Evolutionary conservation across 92 coral and sea anemone genomes (phyloP).

Genomic region (Palythoa grandiflora): DNA sequence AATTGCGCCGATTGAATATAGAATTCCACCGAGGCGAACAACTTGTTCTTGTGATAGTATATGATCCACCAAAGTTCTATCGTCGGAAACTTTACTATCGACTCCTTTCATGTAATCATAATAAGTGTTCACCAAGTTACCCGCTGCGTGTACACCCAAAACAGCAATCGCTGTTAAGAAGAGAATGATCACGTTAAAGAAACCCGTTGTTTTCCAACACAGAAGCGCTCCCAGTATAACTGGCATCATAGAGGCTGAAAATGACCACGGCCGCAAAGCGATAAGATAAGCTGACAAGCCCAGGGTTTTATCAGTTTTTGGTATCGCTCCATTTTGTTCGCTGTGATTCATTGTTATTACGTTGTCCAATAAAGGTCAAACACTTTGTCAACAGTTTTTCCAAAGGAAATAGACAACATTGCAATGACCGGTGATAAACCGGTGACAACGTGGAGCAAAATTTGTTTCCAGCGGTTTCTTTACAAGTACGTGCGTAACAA

Average conservation of each 20-base stretch:
- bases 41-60: conserved; percentile 90
- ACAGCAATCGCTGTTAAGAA: conserved; percentile 80
- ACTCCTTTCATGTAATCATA: conserved; percentile 96
- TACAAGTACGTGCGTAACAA: too few species aligned
- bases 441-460: too few species aligned
- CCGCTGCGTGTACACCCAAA: conserved; percentile 96
- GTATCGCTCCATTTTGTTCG: conserved; percentile 32
- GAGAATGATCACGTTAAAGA: conserved; percentile 64
- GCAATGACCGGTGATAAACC: too few species aligned
- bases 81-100: conserved; percentile 96
- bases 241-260: conserved; percentile 92
- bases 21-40: conserved; percentile 88
- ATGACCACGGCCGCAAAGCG: conserved; percentile 98
- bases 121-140: conserved; percentile 94
- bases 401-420: too few species aligned
- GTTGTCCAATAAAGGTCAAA: not conserved
- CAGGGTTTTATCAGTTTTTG: conserved; percentile 43
- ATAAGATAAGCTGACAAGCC: conserved; percentile 82
- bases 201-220: conserved; percentile 91
- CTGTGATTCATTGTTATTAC: conserved; percentile 13
- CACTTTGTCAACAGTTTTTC: not conserved
- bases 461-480: too few species aligned
- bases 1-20: conserved; percentile 80
- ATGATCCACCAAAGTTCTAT: conserved; percentile 95
- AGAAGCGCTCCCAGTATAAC: conserved; percentile 91